Evolutionary conservation across 2,888 invertebrate genomes (phyloP), one percentile per base, ranked within the genome.

Genomic region (Xestoiulus laeticollis): DNA sequence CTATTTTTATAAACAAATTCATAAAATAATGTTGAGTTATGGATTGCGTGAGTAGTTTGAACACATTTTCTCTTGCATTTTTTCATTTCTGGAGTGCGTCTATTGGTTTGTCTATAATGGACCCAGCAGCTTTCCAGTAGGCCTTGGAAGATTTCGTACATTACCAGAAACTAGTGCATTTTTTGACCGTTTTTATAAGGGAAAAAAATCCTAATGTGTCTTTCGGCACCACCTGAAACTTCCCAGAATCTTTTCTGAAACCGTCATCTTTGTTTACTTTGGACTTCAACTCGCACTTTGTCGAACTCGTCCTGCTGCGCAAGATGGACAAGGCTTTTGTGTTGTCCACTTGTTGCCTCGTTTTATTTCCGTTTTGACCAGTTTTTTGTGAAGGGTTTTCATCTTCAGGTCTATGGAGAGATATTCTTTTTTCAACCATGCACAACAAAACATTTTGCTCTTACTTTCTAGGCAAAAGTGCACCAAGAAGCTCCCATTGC

Each of bases 251-350:
- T 8, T 12, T 12, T 43, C 43, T 5, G 10, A 43, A 43, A 43
- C 5, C 43, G 59, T n/a, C 48, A 16, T 48, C 48, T 48, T 48
- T 59, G 59, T 59, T 59, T 59, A 22, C n/a, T 19, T 59, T 59
- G 59, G 59, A n/a, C 59, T 59, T 59, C 59, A 59, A 59, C 59
- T n/a, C 22, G n/a, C 59, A 59, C 59, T 59, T 59, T 59, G 59
- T 22, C 59, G n/a, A 59, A n/a, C 59, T n/a, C 59, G n/a, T n/a
- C n/a, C 59, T 59, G 22, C 22, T 4, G 59, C 59, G n/a, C 59
- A 59, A 59, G 59, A n/a, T n/a, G 59, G 59, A 59, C 59, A 16
- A 10, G 22, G 59, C n/a, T 14, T 59, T 59, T 59, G n/a, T n/a
- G 59, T n/a, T 59, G 59, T 59, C 59, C 59, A 59, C n/a, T 59